A percentile compares a stretch with the other conserved stretches of the same genome.
Evolutionary conservation across 2,797 vertebrate species (phyloP).

Genomic region (Hydrocynus forskahlii): DNA sequence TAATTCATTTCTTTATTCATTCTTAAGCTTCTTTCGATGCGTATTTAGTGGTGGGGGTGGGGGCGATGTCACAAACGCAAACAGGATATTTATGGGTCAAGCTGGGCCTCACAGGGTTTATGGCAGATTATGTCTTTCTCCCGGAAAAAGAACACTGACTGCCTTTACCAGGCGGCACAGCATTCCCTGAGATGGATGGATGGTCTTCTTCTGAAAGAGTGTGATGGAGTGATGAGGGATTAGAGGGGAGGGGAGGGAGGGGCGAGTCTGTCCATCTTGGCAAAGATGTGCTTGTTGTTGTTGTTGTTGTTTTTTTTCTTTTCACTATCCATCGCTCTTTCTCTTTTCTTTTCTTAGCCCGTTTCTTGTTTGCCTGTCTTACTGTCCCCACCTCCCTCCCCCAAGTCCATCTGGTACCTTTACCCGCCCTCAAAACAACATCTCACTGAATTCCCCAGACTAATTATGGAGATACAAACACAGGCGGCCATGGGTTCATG

Average conservation of each 20-base stretch:
- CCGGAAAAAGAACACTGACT: slow-evolving; percentile 69
- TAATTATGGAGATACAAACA: slow-evolving; percentile 84
- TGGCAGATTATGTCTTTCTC: slow-evolving; percentile 74
- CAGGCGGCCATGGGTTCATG: slow-evolving; percentile 77
- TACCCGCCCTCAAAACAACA: slow-evolving; percentile 75
- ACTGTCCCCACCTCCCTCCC: slow-evolving; percentile 69
- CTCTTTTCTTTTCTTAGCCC: slow-evolving; percentile 50
- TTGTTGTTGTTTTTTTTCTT: slow-evolving; percentile 52
- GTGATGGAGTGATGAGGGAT: slow-evolving; percentile 56
- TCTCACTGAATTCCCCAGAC: slow-evolving; percentile 82
- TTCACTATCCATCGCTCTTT: slow-evolving; percentile 55
- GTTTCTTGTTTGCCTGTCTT: slow-evolving; percentile 67
- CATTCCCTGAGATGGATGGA: slow-evolving; percentile 59
- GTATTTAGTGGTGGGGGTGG: slow-evolving; percentile 68
- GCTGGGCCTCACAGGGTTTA: slow-evolving; percentile 74
- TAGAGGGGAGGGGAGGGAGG: slow-evolving; percentile 37
- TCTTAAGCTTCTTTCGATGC: slow-evolving; percentile 79
- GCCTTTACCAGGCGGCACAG: slow-evolving; percentile 68
- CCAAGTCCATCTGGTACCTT: slow-evolving; percentile 85
- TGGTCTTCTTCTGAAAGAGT: slow-evolving; percentile 64
- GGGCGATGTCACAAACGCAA: slow-evolving; percentile 71
- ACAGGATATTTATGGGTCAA: slow-evolving; percentile 83
- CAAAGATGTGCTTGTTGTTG: slow-evolving; percentile 60
- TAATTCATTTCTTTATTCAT: slow-evolving; percentile 72
- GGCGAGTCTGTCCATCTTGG: slow-evolving; percentile 61